Percentiles rank a stretch among this genome's conserved stretches.
phyloP scores from a whole-genome alignment of 2,888 invertebrate genomes.

The Pardosa pseudoannulata region DNA sequence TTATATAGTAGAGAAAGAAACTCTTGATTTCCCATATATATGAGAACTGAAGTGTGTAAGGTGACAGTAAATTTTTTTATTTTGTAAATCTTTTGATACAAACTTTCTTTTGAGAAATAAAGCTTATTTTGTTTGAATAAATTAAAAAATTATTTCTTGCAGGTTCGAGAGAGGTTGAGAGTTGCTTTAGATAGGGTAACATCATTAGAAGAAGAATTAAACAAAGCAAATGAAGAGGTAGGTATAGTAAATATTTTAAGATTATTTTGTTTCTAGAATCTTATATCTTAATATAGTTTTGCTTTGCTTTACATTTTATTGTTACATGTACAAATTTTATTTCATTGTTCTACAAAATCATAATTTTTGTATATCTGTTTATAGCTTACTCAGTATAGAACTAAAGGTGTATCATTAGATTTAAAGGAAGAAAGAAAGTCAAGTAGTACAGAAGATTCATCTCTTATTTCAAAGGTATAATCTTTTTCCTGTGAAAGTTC shows the following conservation, averaged over 20 bases:
- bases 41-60: too few relatives aligned
- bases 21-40: too few relatives aligned
- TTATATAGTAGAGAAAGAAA: too few relatives aligned
- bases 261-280: neutral
- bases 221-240: constrained; percentile 93
- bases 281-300: too few relatives aligned
- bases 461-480: constrained; percentile 57
- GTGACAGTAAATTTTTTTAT: too few relatives aligned
- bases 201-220: constrained; percentile 96
- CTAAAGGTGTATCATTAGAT: constrained; percentile 63
- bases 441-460: constrained; percentile 48
- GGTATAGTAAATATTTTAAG: too few relatives aligned
- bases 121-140: too few relatives aligned
- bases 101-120: neutral
- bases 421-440: constrained; percentile 69
- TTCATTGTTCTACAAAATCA: too few relatives aligned
- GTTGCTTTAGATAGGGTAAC: constrained; percentile 97
- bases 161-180: constrained; percentile 93
- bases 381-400: constrained; percentile 68
- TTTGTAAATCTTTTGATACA: neutral
- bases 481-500: neutral
- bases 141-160: too few relatives aligned
- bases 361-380: too few relatives aligned
- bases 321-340: too few relatives aligned
- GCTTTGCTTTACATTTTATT: too few relatives aligned